Conservation (phyloP, 2,888 invertebrate species). For the Actias luna region DNA sequence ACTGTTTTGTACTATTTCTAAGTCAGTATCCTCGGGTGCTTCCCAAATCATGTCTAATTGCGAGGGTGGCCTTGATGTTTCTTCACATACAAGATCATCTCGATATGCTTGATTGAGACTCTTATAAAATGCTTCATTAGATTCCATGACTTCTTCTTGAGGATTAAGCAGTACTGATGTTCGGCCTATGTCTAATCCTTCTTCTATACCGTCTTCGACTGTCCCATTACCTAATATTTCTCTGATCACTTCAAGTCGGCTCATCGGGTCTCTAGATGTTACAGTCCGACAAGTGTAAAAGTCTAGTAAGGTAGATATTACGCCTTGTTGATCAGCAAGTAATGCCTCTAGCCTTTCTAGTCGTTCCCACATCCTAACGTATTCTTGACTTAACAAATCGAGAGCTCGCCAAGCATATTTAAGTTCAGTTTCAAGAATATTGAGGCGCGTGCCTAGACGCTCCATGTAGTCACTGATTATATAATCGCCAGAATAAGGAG, state of each 20-base stretch:
- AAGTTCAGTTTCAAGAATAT: conserved; percentile 93
- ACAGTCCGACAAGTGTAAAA: conserved; percentile 84
- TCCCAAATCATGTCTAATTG: conserved; percentile 94
- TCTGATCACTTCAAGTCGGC: conserved; percentile 82
- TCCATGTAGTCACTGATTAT: conserved; percentile 96
- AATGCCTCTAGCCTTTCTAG: conserved; percentile 93
- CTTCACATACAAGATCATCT: conserved; percentile 87
- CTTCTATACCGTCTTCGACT: conserved; percentile 85
- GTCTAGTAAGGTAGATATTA: conserved; percentile 92
- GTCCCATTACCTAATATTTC: conserved; percentile 85
- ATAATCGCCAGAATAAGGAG: conserved; percentile 84
- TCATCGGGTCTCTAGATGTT: conserved; percentile 77
- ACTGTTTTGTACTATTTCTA: conserved; percentile 75
- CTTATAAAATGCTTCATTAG: conserved; percentile 93
- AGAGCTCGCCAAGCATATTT: conserved; percentile 96
- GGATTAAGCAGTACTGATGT: conserved; percentile 64
- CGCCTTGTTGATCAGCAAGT: conserved; percentile 94
- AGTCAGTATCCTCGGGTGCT: conserved; percentile 88
- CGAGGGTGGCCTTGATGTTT: conserved; percentile 84
- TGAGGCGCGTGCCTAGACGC: conserved; percentile 91
- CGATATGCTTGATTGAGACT: conserved; percentile 94
- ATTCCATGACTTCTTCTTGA: conserved; percentile 83
- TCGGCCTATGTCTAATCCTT: conserved; percentile 82
- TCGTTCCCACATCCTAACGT: conserved; percentile 96
- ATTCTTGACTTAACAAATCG: conserved; percentile 94